Percentiles rank a stretch among this genome's conserved stretches.
Conservation (phyloP, 2,888 invertebrate genomes). For the Drosophila phalerata region DNA sequence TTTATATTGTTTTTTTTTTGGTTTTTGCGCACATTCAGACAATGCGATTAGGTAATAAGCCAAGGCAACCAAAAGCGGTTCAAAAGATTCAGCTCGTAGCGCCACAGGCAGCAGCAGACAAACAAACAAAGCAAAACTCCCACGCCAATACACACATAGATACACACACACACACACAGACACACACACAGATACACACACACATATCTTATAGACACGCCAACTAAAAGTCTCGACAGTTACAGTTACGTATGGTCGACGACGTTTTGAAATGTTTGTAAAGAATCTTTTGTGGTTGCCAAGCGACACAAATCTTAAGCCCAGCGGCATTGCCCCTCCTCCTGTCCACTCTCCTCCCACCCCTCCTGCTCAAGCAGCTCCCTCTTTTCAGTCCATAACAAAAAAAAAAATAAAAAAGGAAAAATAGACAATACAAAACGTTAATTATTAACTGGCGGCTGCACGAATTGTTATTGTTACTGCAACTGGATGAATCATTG, state of each 20-base stretch:
- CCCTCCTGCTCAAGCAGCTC: neutral
- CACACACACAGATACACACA: neutral
- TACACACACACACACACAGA: constrained; percentile 22
- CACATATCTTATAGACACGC: constrained; percentile 33
- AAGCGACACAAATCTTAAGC: constrained; percentile 54
- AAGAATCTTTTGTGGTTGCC: constrained; percentile 78
- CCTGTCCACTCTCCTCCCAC: neutral
- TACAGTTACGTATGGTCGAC: constrained; percentile 57
- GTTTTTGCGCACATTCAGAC: constrained; percentile 49
- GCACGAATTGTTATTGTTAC: constrained; percentile 40
- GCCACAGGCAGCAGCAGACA: constrained; percentile 56
- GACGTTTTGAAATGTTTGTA: constrained; percentile 67
- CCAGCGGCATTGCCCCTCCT: constrained; percentile 16
- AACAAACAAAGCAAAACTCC: constrained; percentile 67
- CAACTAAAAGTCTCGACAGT: constrained; percentile 42
- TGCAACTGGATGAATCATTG: constrained; percentile 57
- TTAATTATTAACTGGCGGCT: constrained; percentile 54
- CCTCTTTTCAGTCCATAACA: neutral
- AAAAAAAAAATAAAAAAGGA: constrained; percentile 12
- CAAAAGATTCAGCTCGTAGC: constrained; percentile 51
- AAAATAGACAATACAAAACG: constrained; percentile 59
- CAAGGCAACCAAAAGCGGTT: constrained; percentile 56
- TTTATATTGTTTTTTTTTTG: constrained; percentile 1
- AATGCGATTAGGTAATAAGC: constrained; percentile 65
- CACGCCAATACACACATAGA: constrained; percentile 55